Evolutionary conservation across 2,888 invertebrate genomes (phyloP).

Genomic region (Microctonus aethiopoides): DNA sequence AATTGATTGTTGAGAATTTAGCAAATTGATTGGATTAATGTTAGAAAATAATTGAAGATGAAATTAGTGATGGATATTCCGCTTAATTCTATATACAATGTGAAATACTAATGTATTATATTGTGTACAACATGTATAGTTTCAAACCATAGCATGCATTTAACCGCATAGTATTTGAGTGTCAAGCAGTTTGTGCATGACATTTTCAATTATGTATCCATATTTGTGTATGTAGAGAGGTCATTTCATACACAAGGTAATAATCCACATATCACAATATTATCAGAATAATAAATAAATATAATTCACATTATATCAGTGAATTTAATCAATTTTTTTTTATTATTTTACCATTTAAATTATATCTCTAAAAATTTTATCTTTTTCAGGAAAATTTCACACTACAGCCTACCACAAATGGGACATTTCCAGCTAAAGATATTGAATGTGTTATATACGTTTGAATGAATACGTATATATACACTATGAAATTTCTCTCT

Average conservation of each 20-base stretch:
- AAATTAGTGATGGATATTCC: background rate
- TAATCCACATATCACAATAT: background rate
- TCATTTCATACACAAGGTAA: background rate
- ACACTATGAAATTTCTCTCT: no score
- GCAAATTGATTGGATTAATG: background rate
- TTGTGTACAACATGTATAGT: no score
- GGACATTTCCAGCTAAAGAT: background rate
- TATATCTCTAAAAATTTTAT: no score
- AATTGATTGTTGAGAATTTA: background rate
- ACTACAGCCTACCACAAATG: constrained; percentile 1
- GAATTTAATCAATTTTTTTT: background rate
- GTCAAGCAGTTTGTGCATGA: background rate
- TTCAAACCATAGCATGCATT: background rate
- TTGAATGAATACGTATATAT: background rate
- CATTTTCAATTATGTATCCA: background rate
- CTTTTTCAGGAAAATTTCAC: background rate
- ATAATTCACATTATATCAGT: no score
- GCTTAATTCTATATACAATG: background rate
- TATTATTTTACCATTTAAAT: no score
- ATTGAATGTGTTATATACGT: no score
- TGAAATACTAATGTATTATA: no score
- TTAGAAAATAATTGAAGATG: background rate
- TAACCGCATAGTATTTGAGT: background rate
- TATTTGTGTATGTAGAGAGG: background rate
- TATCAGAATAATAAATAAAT: no score